Evolutionary conservation across 1,140 invertebrate species (phyloP).

Genomic region (Onthophagus taurus): DNA sequence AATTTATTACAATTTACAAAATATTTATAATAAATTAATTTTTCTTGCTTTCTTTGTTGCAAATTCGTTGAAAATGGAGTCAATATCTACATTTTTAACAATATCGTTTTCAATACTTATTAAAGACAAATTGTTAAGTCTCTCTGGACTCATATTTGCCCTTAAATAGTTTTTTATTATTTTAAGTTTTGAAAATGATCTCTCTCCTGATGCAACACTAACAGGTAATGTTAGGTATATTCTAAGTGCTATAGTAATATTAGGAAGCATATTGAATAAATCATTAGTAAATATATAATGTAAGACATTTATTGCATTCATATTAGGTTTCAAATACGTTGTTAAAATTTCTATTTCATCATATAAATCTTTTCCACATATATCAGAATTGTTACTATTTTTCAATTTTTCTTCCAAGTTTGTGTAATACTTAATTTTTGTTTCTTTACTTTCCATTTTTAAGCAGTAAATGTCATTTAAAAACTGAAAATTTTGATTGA

Average conservation of each 20-base stretch:
- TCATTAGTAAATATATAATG: slow-evolving; percentile 1
- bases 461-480: slow-evolving; percentile 8
- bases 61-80: neutral
- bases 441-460: neutral
- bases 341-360: neutral
- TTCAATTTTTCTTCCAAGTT: slow-evolving; percentile 7
- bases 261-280: neutral
- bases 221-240: neutral
- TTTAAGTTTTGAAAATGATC: slow-evolving; percentile 4
- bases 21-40: neutral
- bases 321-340: neutral
- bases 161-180: slow-evolving; percentile 2
- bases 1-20: too few species aligned
- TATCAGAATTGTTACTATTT: slow-evolving; percentile 6
- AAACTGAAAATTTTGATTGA: neutral
- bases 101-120: slow-evolving; percentile 2
- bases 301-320: neutral
- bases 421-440: neutral
- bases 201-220: neutral
- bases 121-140: neutral
- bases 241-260: neutral
- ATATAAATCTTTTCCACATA: neutral
- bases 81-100: neutral
- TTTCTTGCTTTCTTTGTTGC: neutral
- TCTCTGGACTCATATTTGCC: neutral